A percentile compares a stretch with the other conserved stretches of the same genome.
Evolutionary conservation across 2,113 vertebrate genomes (phyloP).

Genomic region (Cyanocitta stelleri): DNA sequence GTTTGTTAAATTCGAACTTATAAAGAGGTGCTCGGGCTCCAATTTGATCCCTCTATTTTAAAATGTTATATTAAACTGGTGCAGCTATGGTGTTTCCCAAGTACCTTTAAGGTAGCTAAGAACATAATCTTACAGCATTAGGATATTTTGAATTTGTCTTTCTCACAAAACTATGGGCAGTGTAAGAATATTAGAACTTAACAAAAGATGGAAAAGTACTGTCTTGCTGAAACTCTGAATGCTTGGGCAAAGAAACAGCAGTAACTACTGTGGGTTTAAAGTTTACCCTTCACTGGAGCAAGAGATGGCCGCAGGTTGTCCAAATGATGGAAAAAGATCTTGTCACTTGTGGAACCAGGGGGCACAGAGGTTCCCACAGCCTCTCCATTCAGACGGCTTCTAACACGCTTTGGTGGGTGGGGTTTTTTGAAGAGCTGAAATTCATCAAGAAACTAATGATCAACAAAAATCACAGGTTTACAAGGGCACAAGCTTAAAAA

Average conservation of each 20-base stretch:
- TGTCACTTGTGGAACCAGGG: conserved; percentile 81
- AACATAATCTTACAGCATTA: background rate
- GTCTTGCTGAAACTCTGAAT: background rate
- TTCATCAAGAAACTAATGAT: background rate
- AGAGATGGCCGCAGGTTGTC: conserved; percentile 94
- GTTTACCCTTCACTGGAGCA: conserved; percentile 91
- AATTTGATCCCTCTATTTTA: background rate
- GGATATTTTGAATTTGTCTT: background rate
- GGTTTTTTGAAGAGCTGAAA: conserved; percentile 95
- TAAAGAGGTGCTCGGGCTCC: background rate
- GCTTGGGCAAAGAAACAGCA: background rate
- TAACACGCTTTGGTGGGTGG: conserved; percentile 94
- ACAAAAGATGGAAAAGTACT: background rate
- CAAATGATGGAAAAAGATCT: conserved; percentile 98
- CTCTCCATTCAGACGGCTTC: conserved; percentile 87
- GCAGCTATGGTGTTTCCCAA: background rate
- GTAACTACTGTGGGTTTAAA: background rate
- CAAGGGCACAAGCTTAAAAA: background rate
- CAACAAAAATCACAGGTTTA: background rate
- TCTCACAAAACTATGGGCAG: background rate
- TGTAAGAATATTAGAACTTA: background rate
- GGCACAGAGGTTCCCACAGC: conserved; percentile 71
- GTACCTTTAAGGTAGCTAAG: background rate
- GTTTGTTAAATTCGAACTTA: background rate
- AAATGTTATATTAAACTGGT: background rate